Base-by-base conservation (phyloP, 2,113 vertebrate genomes). In the Sebastes schlegelii region DNA sequence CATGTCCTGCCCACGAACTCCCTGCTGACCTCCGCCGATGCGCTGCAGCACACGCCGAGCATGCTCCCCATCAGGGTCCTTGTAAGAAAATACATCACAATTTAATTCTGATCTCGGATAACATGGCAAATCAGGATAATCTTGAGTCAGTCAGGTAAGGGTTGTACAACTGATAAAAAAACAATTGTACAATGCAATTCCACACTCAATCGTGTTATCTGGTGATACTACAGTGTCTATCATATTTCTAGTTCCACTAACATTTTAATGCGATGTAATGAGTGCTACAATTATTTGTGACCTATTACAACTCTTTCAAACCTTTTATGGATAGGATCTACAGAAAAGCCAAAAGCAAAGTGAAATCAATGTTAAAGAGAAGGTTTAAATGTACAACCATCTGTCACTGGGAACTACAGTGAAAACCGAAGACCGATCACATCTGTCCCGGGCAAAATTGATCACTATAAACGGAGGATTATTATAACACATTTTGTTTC, bases 51-150 rank as follows among this genome's bases (percentile, higher is more conserved):
- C 97, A 68, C 98, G 97, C 4, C 97, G 96, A 63, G 98, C 98
- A 70, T 98, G 97, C 77, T 99, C 98, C 34, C 98, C 98, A 82
- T 99, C 97, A 55, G 97, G 97, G 93, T 99, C 98, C 98, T 99
- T 40, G 5, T 19, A 84, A 26, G 95, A 4, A 87, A 57, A 58
- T 0, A 23, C 0, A 13, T 43, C 8, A 45, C 7, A n/a, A 21
- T 34, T 80, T 71, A 66, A 2, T 43, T 64, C 8, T 5, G 19
- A 34, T 9, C 64, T 52, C 16, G 10, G 14, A 40, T 26, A 51
- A 17, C 6, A 49, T 7, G 12, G 46, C 45, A 49, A 67, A 49
- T 8, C 45, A 13, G 14, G n/a, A 58, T 40, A 19, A 19, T 19
- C 49, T 10, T 14, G n/a, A 64, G 65, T 17, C 16, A 17, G 4